Evolutionary conservation across 2,797 vertebrate genomes (phyloP), one percentile per base, ranked within the genome.

Genomic region (Dryobates pubescens): DNA sequence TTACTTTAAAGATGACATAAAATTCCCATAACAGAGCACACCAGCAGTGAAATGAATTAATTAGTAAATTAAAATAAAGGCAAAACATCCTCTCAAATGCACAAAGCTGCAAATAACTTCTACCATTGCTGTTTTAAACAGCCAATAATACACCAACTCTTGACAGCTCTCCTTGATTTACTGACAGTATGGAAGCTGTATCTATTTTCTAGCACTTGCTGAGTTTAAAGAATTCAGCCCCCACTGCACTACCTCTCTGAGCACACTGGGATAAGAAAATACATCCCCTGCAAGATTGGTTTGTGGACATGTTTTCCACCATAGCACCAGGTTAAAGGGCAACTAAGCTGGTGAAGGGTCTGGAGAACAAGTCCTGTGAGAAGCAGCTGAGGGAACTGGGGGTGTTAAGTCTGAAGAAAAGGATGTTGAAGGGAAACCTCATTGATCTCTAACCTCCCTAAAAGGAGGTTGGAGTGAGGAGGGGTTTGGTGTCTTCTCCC

Each of bases 1-100:
- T 63, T 78, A 82, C 65, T 97, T 96, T 92, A 94, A 94, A 93
- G 69, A 43, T 47, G 78, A 93, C 89, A 51, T 51, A 96, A 94
- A 72, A 13, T 69, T 75, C 26, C 81, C 36, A 57, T 63, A 62
- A 63, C 32, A 82, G 32, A 72, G 27, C 30, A 74, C 13, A 9
- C 56, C 64, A 68, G 32, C 58, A 89, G 58, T 87, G 67, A 95
- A 96, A 88, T 86, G 93, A 90, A 91, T 90, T 79, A 83, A 79
- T 95, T 82, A 90, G 92, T 88, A 89, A 68, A 49, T 89, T 90
- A 89, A 88, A 96, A 71, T 74, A 67, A 86, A 73, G 79, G 82
- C 74, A 68, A 59, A 36, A 89, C 51, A 72, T 84, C 63, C 79
- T 94, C 82, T 71, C 64, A 77, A 61, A 78, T 84, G 59, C 27